phyloP scores from a whole-genome alignment of 2,797 vertebrate genomes.

The Coregonus sp. region DNA sequence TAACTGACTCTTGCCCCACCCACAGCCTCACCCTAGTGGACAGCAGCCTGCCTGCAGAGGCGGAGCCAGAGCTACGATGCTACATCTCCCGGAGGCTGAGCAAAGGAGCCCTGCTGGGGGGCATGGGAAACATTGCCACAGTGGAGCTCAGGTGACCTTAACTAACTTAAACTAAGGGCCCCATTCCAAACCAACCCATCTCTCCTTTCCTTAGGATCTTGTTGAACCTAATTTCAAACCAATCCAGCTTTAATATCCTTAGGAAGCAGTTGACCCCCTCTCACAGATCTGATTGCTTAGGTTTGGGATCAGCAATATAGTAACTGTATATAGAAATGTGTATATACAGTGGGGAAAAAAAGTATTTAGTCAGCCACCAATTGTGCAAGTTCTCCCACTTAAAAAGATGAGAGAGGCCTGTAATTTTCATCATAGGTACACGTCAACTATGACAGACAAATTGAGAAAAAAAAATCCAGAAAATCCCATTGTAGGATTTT shows the following conservation, averaged over 20 bases:
- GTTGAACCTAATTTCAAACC: background rate
- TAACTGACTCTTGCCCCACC: conserved; percentile 41
- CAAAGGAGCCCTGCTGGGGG: conserved; percentile 91
- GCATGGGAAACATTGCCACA: conserved; percentile 91
- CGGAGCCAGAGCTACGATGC: conserved; percentile 86
- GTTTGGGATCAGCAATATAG: background rate
- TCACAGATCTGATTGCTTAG: background rate
- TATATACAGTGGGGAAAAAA: no score
- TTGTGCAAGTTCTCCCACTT: no score
- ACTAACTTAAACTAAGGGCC: background rate
- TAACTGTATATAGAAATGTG: background rate
- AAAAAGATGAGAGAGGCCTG: no score
- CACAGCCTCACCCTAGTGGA: conserved; percentile 88
- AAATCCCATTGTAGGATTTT: no score
- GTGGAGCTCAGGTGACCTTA: conserved; percentile 87
- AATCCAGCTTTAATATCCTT: background rate
- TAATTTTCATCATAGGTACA: no score
- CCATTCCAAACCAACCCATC: background rate
- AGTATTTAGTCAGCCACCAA: no score
- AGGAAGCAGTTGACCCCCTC: background rate
- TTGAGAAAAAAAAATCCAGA: no score
- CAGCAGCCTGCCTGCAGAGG: conserved; percentile 86
- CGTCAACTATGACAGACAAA: no score
- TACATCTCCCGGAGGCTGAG: conserved; percentile 90
- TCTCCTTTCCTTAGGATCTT: background rate